Evolutionary conservation across 2,888 invertebrate species (phyloP).

Genomic region (Cosmorhoe ocellata): DNA sequence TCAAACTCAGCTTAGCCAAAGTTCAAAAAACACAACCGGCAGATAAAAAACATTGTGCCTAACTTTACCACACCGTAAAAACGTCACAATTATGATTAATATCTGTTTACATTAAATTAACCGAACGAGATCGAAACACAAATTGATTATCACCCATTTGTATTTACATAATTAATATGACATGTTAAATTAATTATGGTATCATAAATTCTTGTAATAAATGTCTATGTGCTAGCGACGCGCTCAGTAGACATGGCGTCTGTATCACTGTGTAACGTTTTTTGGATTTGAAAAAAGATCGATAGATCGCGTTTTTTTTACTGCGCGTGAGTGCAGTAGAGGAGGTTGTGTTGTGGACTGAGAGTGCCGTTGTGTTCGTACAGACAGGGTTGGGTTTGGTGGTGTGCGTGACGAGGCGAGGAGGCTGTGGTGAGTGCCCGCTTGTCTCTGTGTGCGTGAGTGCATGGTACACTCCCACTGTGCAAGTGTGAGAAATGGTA

Average conservation of each 20-base stretch:
- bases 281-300: conserved; percentile 77
- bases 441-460: conserved; percentile 65
- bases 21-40: conserved; percentile 49
- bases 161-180: conserved; percentile 80
- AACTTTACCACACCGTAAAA: conserved; percentile 64
- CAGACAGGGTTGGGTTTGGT: conserved; percentile 52
- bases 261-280: conserved; percentile 70
- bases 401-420: conserved; percentile 65
- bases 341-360: conserved; percentile 79
- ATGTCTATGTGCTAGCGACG: conserved; percentile 58
- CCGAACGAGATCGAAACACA: conserved; percentile 69
- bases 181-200: conserved; percentile 76
- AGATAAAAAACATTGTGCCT: conserved; percentile 51
- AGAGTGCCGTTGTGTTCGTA: conserved; percentile 78
- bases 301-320: conserved; percentile 80
- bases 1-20: conserved; percentile 42
- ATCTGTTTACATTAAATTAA: conserved; percentile 78
- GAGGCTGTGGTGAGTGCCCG: conserved; percentile 65
- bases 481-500: conserved; percentile 57
- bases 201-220: conserved; percentile 73
- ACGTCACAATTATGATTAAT: conserved; percentile 72
- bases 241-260: conserved; percentile 72
- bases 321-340: conserved; percentile 82
- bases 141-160: conserved; percentile 77
- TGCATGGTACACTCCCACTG: conserved; percentile 75